Conservation (phyloP, 1,140 invertebrate species). For the Pogonomyrmex californicus region DNA sequence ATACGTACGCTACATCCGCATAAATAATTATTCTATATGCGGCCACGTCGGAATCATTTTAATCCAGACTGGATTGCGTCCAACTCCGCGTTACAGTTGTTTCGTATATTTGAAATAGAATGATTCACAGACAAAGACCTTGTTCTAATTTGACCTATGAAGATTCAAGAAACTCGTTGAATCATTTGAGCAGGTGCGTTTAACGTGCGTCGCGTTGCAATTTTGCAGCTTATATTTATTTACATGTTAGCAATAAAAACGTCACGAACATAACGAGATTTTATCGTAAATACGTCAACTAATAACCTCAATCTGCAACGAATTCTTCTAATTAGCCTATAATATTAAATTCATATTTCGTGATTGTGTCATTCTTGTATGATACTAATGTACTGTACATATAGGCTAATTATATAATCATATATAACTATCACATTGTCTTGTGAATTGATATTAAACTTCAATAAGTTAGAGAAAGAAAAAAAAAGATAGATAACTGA, state of each 20-base stretch:
- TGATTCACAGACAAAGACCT: conserved; percentile 77
- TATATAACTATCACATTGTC: not conserved
- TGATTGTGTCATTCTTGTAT: not conserved
- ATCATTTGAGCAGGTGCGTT: conserved; percentile 26
- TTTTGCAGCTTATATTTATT: conserved; percentile 17
- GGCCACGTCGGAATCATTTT: conserved; percentile 34
- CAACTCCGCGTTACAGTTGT: conserved; percentile 67
- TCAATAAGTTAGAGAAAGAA: not conserved
- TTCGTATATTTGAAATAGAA: conserved; percentile 72
- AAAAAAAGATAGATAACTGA: not conserved
- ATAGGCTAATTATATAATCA: conserved; percentile 5
- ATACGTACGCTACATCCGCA: conserved; percentile 20
- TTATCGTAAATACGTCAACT: conserved; percentile 7
- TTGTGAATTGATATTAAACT: not conserved
- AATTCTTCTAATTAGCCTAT: not conserved
- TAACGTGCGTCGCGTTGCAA: conserved; percentile 8
- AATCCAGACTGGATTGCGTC: conserved; percentile 69
- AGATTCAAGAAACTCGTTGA: conserved; percentile 65
- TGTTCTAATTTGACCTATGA: conserved; percentile 73
- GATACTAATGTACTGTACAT: not conserved
- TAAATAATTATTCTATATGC: conserved; percentile 61
- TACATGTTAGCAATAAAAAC: not conserved
- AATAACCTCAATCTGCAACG: not conserved
- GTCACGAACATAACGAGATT: not conserved
- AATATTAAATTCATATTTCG: conserved; percentile 5